Percentiles rank a stretch among this genome's conserved stretches.
These are phyloP conservation scores for Hyphantria cunea DNA, from an alignment of 1,140 invertebrate species.

Conservation along the genomic window DNA sequence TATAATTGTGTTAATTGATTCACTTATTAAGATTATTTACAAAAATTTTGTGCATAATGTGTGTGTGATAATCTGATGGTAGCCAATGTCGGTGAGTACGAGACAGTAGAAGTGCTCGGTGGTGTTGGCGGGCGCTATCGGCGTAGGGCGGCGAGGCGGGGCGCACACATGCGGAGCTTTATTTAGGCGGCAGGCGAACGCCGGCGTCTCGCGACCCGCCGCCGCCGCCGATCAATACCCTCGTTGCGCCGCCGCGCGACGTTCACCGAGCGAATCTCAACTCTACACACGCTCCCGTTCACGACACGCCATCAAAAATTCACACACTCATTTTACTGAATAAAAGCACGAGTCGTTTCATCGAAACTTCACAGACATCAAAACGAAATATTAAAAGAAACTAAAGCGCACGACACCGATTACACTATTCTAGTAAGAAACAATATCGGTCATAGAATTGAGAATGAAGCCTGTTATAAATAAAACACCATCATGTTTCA, in stretches of 20 bases:
- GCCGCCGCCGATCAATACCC: constrained; percentile 76
- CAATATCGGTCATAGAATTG: background rate
- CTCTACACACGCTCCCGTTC: constrained; percentile 65
- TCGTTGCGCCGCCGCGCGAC: constrained; percentile 74
- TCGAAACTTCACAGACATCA: constrained; percentile 21
- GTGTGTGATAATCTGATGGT: constrained; percentile 28
- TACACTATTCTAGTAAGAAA: constrained; percentile 10
- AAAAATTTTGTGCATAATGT: background rate
- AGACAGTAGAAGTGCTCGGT: constrained; percentile 30
- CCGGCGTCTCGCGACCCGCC: constrained; percentile 72
- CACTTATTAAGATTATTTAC: too few species aligned
- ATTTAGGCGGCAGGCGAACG: constrained; percentile 77
- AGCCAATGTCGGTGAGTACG: constrained; percentile 33
- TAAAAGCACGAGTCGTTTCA: constrained; percentile 55
- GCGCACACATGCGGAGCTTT: constrained; percentile 75
- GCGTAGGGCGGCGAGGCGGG: constrained; percentile 65
- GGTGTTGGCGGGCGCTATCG: constrained; percentile 48
- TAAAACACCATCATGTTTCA: constrained; percentile 4
- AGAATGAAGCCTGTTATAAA: background rate
- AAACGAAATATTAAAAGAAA: constrained; percentile 15
- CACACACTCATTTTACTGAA: constrained; percentile 71
- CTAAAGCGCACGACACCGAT: constrained; percentile 12
- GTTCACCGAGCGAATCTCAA: constrained; percentile 66
- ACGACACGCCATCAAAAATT: constrained; percentile 79
- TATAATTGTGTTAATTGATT: too few species aligned